These are phyloP conservation scores for Accipiter virgatus DNA, from an alignment of 2,113 vertebrate species.

Conservation along the genomic window DNA sequence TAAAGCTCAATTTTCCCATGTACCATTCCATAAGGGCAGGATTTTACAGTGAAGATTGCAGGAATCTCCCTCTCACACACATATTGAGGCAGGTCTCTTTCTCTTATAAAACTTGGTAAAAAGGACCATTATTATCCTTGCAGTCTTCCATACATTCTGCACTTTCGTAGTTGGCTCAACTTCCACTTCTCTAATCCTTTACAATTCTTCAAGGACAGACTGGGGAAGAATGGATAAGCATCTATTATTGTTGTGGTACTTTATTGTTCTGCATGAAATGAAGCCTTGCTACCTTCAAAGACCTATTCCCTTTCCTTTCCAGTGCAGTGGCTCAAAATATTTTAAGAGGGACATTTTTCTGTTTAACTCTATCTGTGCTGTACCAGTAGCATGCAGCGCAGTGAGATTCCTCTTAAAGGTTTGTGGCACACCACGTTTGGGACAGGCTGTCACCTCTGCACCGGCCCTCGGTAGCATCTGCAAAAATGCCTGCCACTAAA, in stretches of 20 bases:
- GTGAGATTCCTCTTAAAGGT: neutral
- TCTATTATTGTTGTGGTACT: neutral
- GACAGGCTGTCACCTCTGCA: neutral
- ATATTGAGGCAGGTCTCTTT: neutral
- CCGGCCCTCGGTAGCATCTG: neutral
- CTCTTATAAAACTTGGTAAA: neutral
- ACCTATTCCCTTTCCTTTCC: neutral
- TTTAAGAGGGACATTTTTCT: neutral
- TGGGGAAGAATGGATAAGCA: neutral
- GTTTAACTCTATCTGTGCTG: neutral
- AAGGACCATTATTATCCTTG: neutral
- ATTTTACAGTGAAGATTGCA: neutral
- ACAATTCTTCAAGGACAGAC: neutral
- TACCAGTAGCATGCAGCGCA: neutral
- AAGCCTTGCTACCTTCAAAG: neutral
- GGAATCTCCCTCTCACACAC: neutral
- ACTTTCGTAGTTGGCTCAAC: neutral
- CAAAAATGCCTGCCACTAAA: neutral
- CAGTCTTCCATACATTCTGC: neutral
- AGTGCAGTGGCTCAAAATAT: neutral
- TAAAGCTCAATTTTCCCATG: neutral
- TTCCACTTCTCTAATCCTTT: neutral
- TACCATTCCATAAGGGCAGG: neutral
- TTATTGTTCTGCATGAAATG: neutral
- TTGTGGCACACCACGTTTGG: neutral